A percentile compares a stretch with the other conserved stretches of the same genome.
These are phyloP conservation scores for Lagothrix lagotricha DNA, from an alignment of 2,797 vertebrate species.

Conservation along the genomic window DNA sequence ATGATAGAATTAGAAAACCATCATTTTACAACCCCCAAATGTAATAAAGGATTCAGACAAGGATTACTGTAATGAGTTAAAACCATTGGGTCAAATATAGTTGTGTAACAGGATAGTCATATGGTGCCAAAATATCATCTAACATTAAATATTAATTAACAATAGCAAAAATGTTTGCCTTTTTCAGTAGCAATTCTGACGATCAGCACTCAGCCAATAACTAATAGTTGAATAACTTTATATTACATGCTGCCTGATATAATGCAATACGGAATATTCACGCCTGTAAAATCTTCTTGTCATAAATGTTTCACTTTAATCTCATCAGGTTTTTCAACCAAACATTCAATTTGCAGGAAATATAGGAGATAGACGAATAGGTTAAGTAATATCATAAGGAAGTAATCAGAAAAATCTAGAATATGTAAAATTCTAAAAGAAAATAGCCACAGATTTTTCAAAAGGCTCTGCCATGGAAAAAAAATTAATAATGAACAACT, in stretches of 20 bases:
- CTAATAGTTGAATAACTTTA: background rate
- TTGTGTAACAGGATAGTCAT: background rate
- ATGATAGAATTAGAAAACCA: background rate
- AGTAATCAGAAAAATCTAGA: constrained; percentile 16
- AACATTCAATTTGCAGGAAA: background rate
- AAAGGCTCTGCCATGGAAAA: background rate
- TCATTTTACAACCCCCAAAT: background rate
- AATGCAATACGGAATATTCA: background rate
- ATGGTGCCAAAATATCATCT: background rate
- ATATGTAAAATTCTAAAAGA: background rate
- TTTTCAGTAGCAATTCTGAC: background rate
- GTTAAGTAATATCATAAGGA: background rate
- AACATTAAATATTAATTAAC: background rate
- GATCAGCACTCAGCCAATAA: background rate
- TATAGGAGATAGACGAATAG: background rate
- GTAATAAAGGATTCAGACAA: background rate
- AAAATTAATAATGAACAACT: background rate
- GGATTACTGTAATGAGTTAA: background rate
- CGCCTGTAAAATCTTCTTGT: background rate
- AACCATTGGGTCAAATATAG: background rate
- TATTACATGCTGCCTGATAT: background rate
- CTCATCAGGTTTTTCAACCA: background rate
- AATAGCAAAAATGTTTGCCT: background rate
- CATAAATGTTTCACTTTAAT: background rate
- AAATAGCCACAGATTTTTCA: background rate